A percentile compares a stretch with the other conserved stretches of the same genome.
phyloP scores from a whole-genome alignment of 2,113 vertebrate species.

The Pampusana beccarii region DNA sequence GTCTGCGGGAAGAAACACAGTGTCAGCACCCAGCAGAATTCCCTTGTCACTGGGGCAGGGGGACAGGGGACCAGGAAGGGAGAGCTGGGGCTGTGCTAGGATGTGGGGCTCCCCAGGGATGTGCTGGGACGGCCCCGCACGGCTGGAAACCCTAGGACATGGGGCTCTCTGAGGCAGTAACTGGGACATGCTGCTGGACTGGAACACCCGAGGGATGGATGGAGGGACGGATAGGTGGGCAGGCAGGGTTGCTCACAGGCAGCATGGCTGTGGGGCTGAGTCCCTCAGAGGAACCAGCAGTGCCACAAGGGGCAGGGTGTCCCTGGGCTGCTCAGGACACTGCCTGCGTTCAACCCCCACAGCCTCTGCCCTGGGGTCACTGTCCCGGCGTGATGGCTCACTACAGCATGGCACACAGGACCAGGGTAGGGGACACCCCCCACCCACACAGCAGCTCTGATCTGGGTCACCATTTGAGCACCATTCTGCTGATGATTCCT shows the following conservation, averaged over 20 bases:
- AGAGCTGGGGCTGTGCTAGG: neutral
- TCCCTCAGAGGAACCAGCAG: neutral
- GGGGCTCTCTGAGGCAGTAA: fast-evolving
- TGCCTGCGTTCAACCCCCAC: neutral
- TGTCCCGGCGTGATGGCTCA: neutral
- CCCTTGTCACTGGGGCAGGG: neutral
- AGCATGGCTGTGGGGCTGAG: neutral
- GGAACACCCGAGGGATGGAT: neutral
- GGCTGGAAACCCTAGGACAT: no score
- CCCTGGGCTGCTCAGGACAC: neutral
- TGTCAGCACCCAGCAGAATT: neutral
- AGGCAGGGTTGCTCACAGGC: neutral
- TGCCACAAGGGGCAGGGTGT: no score
- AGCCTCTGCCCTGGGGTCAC: neutral
- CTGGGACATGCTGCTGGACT: neutral
- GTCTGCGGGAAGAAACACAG: conserved; percentile 80
- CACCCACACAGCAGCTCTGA: neutral
- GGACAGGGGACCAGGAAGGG: neutral
- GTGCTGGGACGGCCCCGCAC: neutral
- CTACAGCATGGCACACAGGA: neutral
- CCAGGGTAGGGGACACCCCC: neutral
- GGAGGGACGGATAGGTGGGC: no score
- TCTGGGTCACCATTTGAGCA: neutral
- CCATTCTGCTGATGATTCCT: neutral
- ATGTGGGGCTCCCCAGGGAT: neutral